Conservation (phyloP, 2,888 invertebrate genomes). For the Norana najaformis region DNA sequence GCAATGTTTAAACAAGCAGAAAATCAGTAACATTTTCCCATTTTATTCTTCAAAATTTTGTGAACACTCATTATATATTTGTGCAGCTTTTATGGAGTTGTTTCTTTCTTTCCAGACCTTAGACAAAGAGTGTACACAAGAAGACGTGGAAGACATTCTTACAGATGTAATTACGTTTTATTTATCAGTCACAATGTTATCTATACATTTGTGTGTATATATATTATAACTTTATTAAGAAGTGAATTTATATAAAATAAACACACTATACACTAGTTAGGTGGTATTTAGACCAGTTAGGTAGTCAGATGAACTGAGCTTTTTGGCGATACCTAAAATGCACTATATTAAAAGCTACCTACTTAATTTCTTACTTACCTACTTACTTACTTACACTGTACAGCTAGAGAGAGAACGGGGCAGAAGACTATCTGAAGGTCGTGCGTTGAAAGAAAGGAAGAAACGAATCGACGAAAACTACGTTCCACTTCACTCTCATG, state of each 20-base stretch:
- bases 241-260: neutral
- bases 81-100: neutral
- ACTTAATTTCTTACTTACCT: too few species aligned
- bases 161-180: neutral
- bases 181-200: neutral
- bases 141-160: neutral
- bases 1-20: too few species aligned
- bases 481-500: slow-evolving; percentile 32
- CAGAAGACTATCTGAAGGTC: slow-evolving; percentile 25
- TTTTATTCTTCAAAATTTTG: neutral
- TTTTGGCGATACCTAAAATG: too few species aligned
- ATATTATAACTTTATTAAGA: neutral
- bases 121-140: neutral
- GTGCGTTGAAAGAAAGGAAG: slow-evolving; percentile 31
- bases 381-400: too few species aligned
- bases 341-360: too few species aligned
- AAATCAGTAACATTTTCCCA: neutral
- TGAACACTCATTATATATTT: neutral
- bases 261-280: neutral
- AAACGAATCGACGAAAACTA: slow-evolving; percentile 29
- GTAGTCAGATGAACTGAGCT: too few species aligned
- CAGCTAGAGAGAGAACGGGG: slow-evolving; percentile 35
- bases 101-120: neutral
- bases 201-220: neutral
- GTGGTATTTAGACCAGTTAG: too few species aligned